Evolutionary conservation across 2,113 vertebrate genomes (phyloP), one percentile per base, ranked within the genome.

Genomic region (Clarias batrachus): DNA sequence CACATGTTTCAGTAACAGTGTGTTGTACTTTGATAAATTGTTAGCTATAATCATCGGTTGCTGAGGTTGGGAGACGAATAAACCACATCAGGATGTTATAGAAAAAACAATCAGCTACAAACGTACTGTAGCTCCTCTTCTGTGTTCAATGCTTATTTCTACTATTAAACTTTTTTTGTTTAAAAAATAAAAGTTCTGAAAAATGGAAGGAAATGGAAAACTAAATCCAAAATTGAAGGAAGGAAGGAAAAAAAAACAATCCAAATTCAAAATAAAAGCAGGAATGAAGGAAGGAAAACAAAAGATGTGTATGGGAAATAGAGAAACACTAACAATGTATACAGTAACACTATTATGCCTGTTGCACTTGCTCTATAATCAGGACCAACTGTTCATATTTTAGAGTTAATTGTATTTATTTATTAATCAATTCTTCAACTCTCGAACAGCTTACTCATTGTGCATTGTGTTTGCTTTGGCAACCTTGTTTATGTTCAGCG

Each of bases 401-500:
- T 33, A 19, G 33, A 2, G 16, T 48, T 48, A 8, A 48, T 37
- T 37, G 2, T 37, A 37, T 37, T 37, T 37, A 37, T 37, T 37
- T 37, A 37, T 37, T 37, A 3, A 37, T 37, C 3, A 2, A 37
- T 37, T 37, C 2, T 37, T 37, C 65, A 30, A 2, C 16, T 66
- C 59, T 68, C 41, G 66, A 59, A n/a, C 71, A n/a, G 25, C 12
- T 2, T 25, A 54, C 81, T 86, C 74, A 59, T 33, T 74, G 57
- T 60, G 60, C 54, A 77, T 68, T 82, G 0, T 4, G 23, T 83
- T 86, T 77, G 37, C 56, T 82, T 54, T 82, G 66, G 30, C 71
- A 48, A 17, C 12, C 9, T 54, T 13, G n/a, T 85, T 57, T 71
- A 81, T 52, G 66, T 84, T 78, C 80, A 65, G 30, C 54, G 62